Conservation (phyloP, 2,797 vertebrate species). For the Brachymystax lenok region DNA sequence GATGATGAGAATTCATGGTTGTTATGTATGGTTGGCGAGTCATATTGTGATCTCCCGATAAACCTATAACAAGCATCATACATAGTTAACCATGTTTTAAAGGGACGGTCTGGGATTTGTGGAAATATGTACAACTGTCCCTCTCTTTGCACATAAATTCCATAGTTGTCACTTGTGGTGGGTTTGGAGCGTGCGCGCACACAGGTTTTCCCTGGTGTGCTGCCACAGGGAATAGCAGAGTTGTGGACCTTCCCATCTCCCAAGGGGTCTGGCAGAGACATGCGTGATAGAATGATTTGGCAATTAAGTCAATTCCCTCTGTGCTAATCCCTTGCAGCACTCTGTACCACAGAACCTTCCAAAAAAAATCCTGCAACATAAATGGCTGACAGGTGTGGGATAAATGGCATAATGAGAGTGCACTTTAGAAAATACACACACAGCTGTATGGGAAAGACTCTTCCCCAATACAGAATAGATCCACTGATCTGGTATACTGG, state of each 20-base stretch:
- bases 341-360: not conserved
- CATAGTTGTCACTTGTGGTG: too few species aligned
- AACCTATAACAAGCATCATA: not conserved
- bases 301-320: not conserved
- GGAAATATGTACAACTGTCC: not conserved
- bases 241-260: not conserved
- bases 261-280: not conserved
- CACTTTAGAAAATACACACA: not conserved
- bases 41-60: too few species aligned
- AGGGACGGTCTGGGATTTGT: not conserved
- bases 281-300: not conserved
- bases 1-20: too few species aligned
- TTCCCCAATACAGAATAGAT: not conserved
- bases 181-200: not conserved
- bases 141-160: not conserved
- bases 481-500: not conserved
- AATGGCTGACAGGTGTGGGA: conserved; percentile 12
- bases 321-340: not conserved
- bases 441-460: not conserved
- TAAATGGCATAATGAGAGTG: not conserved
- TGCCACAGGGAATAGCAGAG: conserved; percentile 3
- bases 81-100: not conserved
- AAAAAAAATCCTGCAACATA: not conserved
- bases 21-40: too few species aligned
- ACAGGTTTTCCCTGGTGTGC: not conserved